Evolutionary conservation across 2,113 vertebrate species (phyloP), one percentile per base, ranked within the genome.

Genomic region (Pseudonaja textilis): DNA sequence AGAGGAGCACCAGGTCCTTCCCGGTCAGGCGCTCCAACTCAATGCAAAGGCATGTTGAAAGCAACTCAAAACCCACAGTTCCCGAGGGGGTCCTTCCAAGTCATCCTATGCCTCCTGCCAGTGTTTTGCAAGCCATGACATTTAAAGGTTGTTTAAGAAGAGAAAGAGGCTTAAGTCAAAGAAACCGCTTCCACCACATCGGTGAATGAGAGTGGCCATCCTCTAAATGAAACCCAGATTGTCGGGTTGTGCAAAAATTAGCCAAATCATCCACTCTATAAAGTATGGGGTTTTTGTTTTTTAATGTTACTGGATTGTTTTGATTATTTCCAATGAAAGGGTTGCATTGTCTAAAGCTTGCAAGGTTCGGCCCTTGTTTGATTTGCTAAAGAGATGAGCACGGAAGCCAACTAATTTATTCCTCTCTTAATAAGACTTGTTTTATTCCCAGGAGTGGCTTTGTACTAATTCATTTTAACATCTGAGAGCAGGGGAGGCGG

Each of bases 401-500:
- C 1, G 34, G 20, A 8, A 39, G n/a, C n/a, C n/a, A 74, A 39
- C 5, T 74, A 39, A 81, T 81, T 81, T 39, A 81, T 81, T 81
- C 69, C 34, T 81, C 16, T 7, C 69, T 81, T 74, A n/a, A 81
- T 81, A 81, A 39, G n/a, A 39, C 16, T 3, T 22, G 3, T 20
- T 39, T 81, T 22, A 81, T 81, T 42, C 18, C 34, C n/a, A 39
- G 18, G 74, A 39, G 74, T 42, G 16, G 2, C 6, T 6, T 34
- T 39, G 69, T 8, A 42, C 34, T 8, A 81, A 81, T 81, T 42
- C 74, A 39, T 22, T 81, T 81, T 42, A 81, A 39, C n/a, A 74
- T 39, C 6, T 7, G 16, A 16, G 14, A 16, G 4, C 2, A 1
- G 16, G 1, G 16, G 14, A 1, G 26, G 61, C 0, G n/a, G 16